Evolutionary conservation across 2,888 invertebrate species (phyloP).

Genomic region (Cephalotes varians): DNA sequence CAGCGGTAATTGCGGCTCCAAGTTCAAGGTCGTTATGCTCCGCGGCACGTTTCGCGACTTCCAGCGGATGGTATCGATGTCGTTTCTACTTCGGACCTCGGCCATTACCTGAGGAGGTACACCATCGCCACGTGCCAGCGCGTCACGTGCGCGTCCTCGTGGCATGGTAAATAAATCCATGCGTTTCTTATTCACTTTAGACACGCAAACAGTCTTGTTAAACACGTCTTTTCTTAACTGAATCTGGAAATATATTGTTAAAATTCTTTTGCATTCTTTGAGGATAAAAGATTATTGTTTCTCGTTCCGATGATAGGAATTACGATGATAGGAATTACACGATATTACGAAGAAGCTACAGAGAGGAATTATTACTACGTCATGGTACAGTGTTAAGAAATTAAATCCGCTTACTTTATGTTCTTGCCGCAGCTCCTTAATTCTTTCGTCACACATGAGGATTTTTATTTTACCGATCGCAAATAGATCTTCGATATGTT

Average conservation of each 20-base stretch:
- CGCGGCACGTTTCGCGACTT: slow-evolving; percentile 68
- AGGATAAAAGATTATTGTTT: neutral
- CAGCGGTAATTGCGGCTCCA: slow-evolving; percentile 52
- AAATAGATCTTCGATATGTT: neutral
- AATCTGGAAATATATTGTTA: neutral
- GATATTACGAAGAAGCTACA: neutral
- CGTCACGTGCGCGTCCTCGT: slow-evolving; percentile 24
- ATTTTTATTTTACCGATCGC: slow-evolving; percentile 1
- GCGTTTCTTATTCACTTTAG: neutral
- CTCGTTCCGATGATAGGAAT: neutral
- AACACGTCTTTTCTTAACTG: neutral
- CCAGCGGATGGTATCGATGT: slow-evolving; percentile 55
- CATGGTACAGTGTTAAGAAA: neutral
- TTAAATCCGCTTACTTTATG: slow-evolving; percentile 1
- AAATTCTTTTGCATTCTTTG: neutral
- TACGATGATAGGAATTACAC: neutral
- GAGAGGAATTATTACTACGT: neutral
- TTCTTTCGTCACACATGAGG: neutral
- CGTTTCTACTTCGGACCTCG: neutral
- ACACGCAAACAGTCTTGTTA: slow-evolving; percentile 6
- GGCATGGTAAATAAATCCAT: slow-evolving; percentile 15
- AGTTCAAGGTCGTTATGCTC: slow-evolving; percentile 79
- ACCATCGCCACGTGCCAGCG: slow-evolving; percentile 14
- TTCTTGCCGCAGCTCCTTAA: neutral
- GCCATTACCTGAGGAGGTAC: slow-evolving; percentile 9